Evolutionary conservation across 2,113 vertebrate genomes (phyloP), one percentile per base, ranked within the genome.

Genomic region (Phrynocephalus versicolor): DNA sequence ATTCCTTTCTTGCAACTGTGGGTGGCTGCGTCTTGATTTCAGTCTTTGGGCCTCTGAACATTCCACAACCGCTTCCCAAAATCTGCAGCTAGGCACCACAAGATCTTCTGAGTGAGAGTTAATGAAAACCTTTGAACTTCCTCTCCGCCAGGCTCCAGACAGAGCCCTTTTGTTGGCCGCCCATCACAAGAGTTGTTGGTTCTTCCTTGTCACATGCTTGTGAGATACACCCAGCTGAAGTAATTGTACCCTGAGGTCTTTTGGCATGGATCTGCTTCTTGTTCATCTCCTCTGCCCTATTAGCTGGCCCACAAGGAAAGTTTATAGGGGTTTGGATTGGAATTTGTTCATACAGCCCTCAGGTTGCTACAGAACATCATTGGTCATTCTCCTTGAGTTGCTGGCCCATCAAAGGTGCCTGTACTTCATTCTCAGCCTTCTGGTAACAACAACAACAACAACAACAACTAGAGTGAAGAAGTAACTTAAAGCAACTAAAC

Each of bases 51-150:
- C 5, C 64, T 70, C 19, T n/a, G 25, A 39, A 27, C 39, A 21
- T 12, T 0, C n/a, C 83, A 76, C 1, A 64, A 13, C 13, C 0
- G 16, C 8, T 8, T 62, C 27, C 27, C 70, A 19, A 25, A 37
- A 8, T 58, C 80, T 30, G 37, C 37, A 85, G 55, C 90, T 67
- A 85, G 86, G 85, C 72, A 27, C 0, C 1, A 0, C 58, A 23
- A 78, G 39, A 60, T 71, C n/a, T 23, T 58, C 65, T 23, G 27
- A 75, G 89, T 67, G 87, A 72, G 19, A 75, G 77, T 71, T 81
- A 51, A 88, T 83, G 65, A 69, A 30, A 79, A 64, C 79, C 5
- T 35, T 82, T 0, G 30, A 87, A 79, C 87, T 92, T 90, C 88
- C 77, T 27, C 33, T 1, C 7, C 41, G 82, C 67, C 0, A 0